A percentile compares a stretch with the other conserved stretches of the same genome.
phyloP scores from a whole-genome alignment of 2,797 vertebrate genomes.

The Coccyzus lansbergi region DNA sequence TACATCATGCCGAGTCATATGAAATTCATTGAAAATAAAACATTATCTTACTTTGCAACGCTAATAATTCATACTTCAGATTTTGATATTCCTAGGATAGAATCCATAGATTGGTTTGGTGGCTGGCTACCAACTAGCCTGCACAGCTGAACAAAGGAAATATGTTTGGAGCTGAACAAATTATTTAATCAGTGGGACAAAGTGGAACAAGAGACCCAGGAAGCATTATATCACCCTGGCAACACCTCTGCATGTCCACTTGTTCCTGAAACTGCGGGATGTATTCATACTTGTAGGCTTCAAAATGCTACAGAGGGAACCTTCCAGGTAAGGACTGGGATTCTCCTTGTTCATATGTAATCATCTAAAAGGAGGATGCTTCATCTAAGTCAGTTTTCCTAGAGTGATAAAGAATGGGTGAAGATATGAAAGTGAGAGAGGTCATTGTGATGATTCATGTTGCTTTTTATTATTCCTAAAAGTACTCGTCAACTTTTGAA shows the following conservation, averaged over 20 bases:
- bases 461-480: background rate
- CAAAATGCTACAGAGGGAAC: background rate
- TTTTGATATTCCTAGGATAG: background rate
- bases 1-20: background rate
- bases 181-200: background rate
- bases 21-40: background rate
- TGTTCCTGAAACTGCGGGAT: background rate
- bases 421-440: background rate
- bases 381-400: background rate
- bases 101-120: background rate
- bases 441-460: background rate
- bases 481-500: background rate
- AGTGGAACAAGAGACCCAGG: background rate
- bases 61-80: background rate
- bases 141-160: background rate
- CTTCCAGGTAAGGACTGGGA: background rate
- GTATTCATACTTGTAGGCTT: background rate
- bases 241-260: background rate
- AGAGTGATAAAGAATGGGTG: background rate
- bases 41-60: background rate
- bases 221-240: background rate
- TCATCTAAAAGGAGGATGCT: background rate
- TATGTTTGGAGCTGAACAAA: background rate
- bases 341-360: background rate
- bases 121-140: accelerated